A percentile compares a stretch with the other conserved stretches of the same genome.
Conservation (phyloP, 2,113 vertebrate genomes). For the Ptilorrhoa leucosticta region DNA sequence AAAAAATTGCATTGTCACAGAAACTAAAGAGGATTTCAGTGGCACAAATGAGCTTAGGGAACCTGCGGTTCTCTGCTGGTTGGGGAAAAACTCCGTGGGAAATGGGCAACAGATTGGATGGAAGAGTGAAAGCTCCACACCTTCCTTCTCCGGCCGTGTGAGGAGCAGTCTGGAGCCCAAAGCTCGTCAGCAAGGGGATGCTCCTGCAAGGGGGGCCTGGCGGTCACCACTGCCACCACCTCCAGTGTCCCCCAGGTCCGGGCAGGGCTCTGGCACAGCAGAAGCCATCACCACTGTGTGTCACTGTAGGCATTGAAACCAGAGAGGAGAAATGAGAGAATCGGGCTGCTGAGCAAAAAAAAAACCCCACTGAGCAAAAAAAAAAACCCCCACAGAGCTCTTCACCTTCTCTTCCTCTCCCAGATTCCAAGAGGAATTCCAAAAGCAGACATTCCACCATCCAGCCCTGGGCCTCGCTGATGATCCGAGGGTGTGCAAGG, state of each 20-base stretch:
- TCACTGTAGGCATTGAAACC: slow-evolving; percentile 63
- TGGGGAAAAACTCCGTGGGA: neutral
- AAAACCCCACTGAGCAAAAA: neutral
- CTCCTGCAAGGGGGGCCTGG: neutral
- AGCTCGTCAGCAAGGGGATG: neutral
- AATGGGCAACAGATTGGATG: neutral
- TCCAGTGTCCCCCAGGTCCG: neutral
- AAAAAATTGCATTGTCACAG: neutral
- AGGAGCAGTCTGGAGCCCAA: neutral
- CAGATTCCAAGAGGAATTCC: neutral
- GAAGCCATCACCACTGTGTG: slow-evolving; percentile 60
- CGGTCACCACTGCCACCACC: neutral
- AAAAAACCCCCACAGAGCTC: neutral
- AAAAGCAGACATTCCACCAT: fast-evolving
- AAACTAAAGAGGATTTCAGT: slow-evolving; percentile 43
- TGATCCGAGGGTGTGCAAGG: neutral
- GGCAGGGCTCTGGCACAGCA: neutral
- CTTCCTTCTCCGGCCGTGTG: neutral
- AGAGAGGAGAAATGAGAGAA: neutral
- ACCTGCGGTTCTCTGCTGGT: neutral
- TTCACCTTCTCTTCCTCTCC: neutral
- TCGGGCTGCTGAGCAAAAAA: neutral
- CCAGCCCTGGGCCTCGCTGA: fast-evolving
- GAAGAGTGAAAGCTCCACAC: neutral
- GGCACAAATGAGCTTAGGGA: slow-evolving; percentile 33